These are phyloP conservation scores for Centruroides sculpturatus DNA, from an alignment of 1,140 invertebrate species.

Conservation along the genomic window DNA sequence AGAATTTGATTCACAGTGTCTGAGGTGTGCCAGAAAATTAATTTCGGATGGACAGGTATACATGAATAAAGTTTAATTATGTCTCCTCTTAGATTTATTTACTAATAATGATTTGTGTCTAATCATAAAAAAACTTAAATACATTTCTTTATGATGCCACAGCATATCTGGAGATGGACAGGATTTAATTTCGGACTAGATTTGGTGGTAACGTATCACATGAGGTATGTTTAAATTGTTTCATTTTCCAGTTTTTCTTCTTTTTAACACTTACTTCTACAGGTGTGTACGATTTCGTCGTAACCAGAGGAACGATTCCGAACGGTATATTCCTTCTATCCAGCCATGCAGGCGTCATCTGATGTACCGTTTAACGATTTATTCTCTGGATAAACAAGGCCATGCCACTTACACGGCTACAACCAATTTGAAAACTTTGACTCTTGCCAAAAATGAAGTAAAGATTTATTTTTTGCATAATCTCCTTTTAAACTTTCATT, in stretches of 20 bases:
- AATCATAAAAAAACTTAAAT: too few species aligned
- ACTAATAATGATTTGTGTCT: neutral
- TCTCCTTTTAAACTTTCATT: too few species aligned
- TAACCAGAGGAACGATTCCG: slow-evolving; percentile 42
- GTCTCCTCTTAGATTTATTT: too few species aligned
- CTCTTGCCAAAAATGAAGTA: slow-evolving; percentile 45
- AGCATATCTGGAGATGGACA: slow-evolving; percentile 60
- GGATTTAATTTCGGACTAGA: slow-evolving; percentile 63
- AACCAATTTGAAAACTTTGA: slow-evolving; percentile 42
- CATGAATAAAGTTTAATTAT: too few species aligned
- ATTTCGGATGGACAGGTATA: slow-evolving; percentile 36
- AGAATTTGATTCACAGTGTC: slow-evolving; percentile 41
- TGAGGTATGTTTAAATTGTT: slow-evolving; percentile 21
- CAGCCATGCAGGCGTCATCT: slow-evolving; percentile 13
- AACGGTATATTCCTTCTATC: slow-evolving; percentile 24
- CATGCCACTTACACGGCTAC: slow-evolving; percentile 44
- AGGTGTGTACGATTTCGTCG: slow-evolving; percentile 45
- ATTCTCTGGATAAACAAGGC: slow-evolving; percentile 46
- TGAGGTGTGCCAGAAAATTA: slow-evolving; percentile 48
- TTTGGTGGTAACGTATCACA: slow-evolving; percentile 47
- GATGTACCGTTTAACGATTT: slow-evolving; percentile 40
- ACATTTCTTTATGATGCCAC: neutral
- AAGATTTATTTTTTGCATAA: slow-evolving; percentile 4
- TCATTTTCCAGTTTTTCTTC: too few species aligned
- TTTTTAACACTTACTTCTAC: slow-evolving; percentile 24